Evolutionary conservation across 1,140 invertebrate species (phyloP), one percentile per base, ranked within the genome.

Genomic region (Pentalonia nigronervosa): DNA sequence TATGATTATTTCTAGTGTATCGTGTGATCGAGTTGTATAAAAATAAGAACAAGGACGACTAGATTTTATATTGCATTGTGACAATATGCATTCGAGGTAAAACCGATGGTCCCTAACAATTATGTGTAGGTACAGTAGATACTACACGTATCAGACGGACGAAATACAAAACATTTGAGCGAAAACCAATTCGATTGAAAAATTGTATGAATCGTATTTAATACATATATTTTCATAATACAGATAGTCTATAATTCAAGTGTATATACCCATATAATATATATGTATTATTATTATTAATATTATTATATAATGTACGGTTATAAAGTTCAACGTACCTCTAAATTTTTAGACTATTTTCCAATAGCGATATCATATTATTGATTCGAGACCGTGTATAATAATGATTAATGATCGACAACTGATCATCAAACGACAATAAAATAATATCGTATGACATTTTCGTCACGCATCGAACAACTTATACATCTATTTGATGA

Each of bases 21-120:
- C 41, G 84, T 90, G 53, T 90, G 89, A 90, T 90, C 89, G 89
- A 67, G 88, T 56, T 89, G 23, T 86, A 90, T 60, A 67, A 93
- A 91, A 93, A 93, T 93, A 93, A 93, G 91, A 50, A 93, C 91
- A 86, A 93, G 91, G 91, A 93, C 34, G 41, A 84, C 81, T 84
- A 36, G 34, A 30, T 84, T 50, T 45, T 41, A 41, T 90, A 90
- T 67, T 67, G 89, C 89, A 30, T 47, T 67, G 89, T 67, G 89
- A 90, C 89, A 90, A 90, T 90, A 60, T 90, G n/a, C 47, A 48
- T 45, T 76, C 90, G 90, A 91, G 90, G 67, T 76, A 91, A 91
- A 76, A 25, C 45, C 56, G 41, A 76, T 76, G 30, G 47, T 81
- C 90, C 90, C 36, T 60, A 91, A 91, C 90, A 83, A 92, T 76